These are phyloP conservation scores for Petrolisthes cinctipes DNA, from an alignment of 2,888 invertebrate species.

Conservation along the genomic window DNA sequence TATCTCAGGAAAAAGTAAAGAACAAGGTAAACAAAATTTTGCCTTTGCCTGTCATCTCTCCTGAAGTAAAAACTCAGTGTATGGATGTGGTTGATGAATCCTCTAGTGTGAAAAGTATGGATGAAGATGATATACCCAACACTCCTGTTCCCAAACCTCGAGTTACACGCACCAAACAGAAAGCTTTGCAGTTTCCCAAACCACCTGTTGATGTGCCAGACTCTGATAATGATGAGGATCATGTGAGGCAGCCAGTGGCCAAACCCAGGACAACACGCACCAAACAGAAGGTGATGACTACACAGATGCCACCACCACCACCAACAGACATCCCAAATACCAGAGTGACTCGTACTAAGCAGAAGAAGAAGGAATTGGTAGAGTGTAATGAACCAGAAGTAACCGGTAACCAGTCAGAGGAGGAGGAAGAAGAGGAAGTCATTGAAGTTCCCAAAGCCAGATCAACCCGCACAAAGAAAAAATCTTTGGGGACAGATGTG, in stretches of 20 bases:
- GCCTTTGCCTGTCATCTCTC: background rate
- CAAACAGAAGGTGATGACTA: background rate
- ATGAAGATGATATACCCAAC: background rate
- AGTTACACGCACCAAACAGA: constrained; percentile 5
- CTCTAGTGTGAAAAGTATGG: background rate
- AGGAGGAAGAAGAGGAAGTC: background rate
- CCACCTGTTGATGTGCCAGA: background rate
- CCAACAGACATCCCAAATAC: background rate
- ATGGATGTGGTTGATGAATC: background rate
- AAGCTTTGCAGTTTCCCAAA: background rate
- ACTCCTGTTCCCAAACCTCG: background rate
- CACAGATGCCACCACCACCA: background rate
- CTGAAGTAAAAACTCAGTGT: background rate
- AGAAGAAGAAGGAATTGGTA: background rate
- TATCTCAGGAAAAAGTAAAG: background rate
- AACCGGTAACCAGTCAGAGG: background rate
- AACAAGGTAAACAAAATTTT: background rate
- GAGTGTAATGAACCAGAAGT: background rate
- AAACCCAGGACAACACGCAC: background rate
- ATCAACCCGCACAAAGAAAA: background rate
- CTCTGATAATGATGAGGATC: background rate
- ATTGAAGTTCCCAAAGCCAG: background rate
- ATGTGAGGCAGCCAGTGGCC: background rate
- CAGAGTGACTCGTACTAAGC: background rate
- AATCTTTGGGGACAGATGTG: background rate